phyloP scores from a whole-genome alignment of 2,113 vertebrate species.

The Neolamprologus toae region DNA sequence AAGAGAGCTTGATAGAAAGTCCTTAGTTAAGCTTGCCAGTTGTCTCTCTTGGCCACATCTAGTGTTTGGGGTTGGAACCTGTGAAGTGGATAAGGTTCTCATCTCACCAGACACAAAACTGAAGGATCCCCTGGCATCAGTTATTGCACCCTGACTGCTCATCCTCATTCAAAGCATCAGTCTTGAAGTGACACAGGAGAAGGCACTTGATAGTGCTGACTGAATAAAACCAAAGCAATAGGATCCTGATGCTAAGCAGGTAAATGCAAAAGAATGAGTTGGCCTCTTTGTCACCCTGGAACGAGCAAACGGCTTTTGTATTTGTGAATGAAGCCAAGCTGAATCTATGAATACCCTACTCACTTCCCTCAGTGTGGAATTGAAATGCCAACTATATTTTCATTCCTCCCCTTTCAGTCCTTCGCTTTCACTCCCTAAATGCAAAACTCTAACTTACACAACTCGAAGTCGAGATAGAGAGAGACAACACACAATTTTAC shows the following conservation, averaged over 20 bases:
- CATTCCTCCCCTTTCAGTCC: constrained; percentile 13
- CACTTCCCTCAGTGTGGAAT: background rate
- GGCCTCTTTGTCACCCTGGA: constrained; percentile 22
- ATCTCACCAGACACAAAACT: constrained; percentile 3
- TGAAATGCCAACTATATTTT: constrained; percentile 49
- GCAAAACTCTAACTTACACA: constrained; percentile 39
- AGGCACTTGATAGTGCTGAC: constrained; percentile 14
- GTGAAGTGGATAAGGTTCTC: background rate
- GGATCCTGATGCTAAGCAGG: constrained; percentile 27
- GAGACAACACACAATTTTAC: constrained; percentile 60
- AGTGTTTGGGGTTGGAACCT: background rate
- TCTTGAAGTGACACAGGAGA: constrained; percentile 28
- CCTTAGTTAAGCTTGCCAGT: background rate
- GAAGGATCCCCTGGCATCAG: background rate
- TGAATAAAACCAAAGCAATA: constrained; percentile 29
- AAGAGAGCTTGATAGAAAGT: constrained; percentile 17
- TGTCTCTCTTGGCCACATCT: background rate
- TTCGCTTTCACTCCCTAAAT: constrained; percentile 24
- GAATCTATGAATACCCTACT: constrained; percentile 25
- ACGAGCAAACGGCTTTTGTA: constrained; percentile 41
- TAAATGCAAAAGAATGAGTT: constrained; percentile 32
- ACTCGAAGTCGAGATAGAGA: constrained; percentile 24
- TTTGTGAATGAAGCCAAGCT: constrained; percentile 40
- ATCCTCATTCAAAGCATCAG: constrained; percentile 15
- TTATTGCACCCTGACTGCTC: constrained; percentile 2